Evolutionary conservation across 2,888 invertebrate genomes (phyloP).

Genomic region (Trichogramma evanescens): DNA sequence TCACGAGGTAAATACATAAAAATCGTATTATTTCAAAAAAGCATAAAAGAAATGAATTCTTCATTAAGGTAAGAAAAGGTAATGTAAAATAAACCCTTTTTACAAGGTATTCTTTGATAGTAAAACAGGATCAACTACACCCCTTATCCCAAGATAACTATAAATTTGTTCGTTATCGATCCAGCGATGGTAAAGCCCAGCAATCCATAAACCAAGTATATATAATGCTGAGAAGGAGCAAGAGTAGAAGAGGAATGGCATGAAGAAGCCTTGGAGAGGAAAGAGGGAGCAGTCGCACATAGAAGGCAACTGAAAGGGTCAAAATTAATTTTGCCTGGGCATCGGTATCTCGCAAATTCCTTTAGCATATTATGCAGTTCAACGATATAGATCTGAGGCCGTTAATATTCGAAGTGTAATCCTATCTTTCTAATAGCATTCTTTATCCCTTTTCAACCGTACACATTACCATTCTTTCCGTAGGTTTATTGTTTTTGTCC

Average conservation of each 20-base stretch:
- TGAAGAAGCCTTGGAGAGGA: neutral
- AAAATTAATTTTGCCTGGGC: slow-evolving; percentile 35
- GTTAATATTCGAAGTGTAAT: slow-evolving; percentile 41
- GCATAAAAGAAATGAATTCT: no score
- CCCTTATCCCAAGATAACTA: neutral
- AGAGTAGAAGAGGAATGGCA: neutral
- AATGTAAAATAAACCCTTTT: neutral
- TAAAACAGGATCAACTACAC: neutral
- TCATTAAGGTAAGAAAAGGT: neutral
- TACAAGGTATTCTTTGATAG: no score
- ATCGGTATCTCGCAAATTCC: slow-evolving; percentile 30
- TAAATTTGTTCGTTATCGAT: neutral
- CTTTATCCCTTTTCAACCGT: no score
- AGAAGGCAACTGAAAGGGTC: neutral
- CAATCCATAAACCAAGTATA: neutral
- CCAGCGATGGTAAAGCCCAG: neutral
- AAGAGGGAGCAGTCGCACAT: neutral
- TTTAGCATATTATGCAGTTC: slow-evolving; percentile 32
- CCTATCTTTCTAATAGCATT: no score
- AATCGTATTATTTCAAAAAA: no score
- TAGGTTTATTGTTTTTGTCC: no score
- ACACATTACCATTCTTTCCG: no score
- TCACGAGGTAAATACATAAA: no score
- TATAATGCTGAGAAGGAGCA: neutral
- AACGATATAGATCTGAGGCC: slow-evolving; percentile 22